These are phyloP conservation scores for Psilopsiagon aymara DNA, from an alignment of 2,113 vertebrate species.

Conservation along the genomic window DNA sequence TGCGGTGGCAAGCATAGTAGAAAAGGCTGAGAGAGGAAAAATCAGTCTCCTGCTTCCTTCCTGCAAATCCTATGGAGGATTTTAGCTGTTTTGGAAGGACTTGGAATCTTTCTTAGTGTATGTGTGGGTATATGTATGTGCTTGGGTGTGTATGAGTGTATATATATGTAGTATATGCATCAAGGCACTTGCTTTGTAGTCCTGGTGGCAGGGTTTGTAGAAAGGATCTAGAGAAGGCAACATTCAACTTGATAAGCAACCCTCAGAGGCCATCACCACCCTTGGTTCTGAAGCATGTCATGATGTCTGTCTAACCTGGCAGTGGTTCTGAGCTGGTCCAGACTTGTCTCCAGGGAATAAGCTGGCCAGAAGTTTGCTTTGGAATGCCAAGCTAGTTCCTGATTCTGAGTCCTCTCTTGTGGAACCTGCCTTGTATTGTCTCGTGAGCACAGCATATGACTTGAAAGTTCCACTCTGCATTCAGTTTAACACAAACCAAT, in stretches of 20 bases:
- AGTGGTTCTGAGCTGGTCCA: neutral
- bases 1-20: neutral
- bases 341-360: neutral
- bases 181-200: neutral
- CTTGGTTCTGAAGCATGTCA: neutral
- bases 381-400: neutral
- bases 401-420: too few species aligned
- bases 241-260: accelerated
- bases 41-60: neutral
- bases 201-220: neutral
- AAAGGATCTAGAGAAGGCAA: neutral
- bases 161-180: neutral
- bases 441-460: neutral
- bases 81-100: neutral
- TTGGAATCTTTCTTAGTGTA: neutral
- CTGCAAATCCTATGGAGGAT: neutral
- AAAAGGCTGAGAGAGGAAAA: neutral
- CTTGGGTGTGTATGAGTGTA: neutral
- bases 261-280: accelerated
- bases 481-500: neutral
- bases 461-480: neutral
- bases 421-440: neutral
- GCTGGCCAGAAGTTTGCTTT: neutral
- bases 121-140: neutral
- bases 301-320: neutral